phyloP scores from a whole-genome alignment of 1,140 invertebrate genomes.

The Drosophila takahashii region DNA sequence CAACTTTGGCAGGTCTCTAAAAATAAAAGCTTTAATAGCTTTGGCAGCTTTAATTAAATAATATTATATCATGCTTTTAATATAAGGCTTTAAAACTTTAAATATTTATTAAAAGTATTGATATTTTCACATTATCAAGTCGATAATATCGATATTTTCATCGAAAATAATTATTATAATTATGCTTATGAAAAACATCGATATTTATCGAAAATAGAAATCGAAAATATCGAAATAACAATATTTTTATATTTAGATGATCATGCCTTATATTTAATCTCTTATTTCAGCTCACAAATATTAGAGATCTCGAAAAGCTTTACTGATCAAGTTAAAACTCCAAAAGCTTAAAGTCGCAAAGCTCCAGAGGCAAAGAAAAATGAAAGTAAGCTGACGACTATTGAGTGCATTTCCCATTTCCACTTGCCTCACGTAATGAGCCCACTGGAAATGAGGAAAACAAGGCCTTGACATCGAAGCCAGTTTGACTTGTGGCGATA shows the following conservation, averaged over 20 bases:
- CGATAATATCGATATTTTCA: no score
- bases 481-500: slow-evolving; percentile 48
- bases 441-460: slow-evolving; percentile 63
- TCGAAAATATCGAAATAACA: no score
- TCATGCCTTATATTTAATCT: no score
- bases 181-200: no score
- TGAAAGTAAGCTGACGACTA: slow-evolving; percentile 63
- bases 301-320: slow-evolving; percentile 1
- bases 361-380: slow-evolving; percentile 36
- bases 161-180: no score
- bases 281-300: no score
- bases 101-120: no score
- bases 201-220: no score
- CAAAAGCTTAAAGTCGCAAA: not conserved
- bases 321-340: not conserved
- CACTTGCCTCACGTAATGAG: slow-evolving; percentile 46
- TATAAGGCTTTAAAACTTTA: no score
- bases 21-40: not conserved
- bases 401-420: slow-evolving; percentile 26
- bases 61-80: no score
- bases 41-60: not conserved
- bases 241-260: no score
- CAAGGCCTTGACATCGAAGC: slow-evolving; percentile 57
- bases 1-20: not conserved
- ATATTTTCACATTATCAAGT: no score